phyloP scores from a whole-genome alignment of 2,797 vertebrate species.

The Tokudaia tokunoshimensis region DNA sequence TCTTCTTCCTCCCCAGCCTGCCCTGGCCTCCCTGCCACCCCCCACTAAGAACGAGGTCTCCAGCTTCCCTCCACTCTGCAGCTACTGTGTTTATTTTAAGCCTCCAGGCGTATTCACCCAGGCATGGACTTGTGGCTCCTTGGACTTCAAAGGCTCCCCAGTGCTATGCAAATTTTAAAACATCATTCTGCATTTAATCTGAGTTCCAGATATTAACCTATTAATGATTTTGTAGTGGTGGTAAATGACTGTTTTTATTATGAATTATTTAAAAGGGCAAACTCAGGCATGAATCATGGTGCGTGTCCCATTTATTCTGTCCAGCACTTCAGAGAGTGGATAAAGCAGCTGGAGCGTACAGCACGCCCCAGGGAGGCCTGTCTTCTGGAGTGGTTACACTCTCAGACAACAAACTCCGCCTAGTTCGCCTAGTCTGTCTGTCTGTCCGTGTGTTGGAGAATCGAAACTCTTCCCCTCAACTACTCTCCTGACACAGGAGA shows the following conservation, averaged over 20 bases:
- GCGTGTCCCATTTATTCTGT: not conserved
- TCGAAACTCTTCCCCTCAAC: not conserved
- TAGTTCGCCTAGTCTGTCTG: not conserved
- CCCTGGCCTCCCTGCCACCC: fast-evolving
- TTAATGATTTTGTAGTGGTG: constrained; percentile 71
- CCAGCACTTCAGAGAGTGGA: not conserved
- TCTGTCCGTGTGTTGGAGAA: not conserved
- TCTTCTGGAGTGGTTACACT: not conserved
- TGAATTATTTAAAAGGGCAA: constrained; percentile 68
- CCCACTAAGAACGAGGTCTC: not conserved
- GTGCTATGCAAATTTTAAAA: constrained; percentile 53
- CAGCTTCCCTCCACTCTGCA: not conserved
- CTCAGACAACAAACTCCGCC: not conserved
- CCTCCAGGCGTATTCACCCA: not conserved
- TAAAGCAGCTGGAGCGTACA: not conserved
- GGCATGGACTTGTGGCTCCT: not conserved
- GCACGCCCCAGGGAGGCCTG: fast-evolving
- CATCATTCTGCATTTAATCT: constrained; percentile 63
- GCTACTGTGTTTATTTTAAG: not conserved
- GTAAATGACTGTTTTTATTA: constrained; percentile 58
- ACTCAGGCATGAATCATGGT: not conserved
- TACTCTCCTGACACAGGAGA: not conserved
- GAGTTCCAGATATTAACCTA: constrained; percentile 76
- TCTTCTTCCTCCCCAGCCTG: not conserved
- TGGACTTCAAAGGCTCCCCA: constrained; percentile 70